Base-by-base conservation (phyloP, 1,140 invertebrate species). In the Philotrypesis tridentata region DNA sequence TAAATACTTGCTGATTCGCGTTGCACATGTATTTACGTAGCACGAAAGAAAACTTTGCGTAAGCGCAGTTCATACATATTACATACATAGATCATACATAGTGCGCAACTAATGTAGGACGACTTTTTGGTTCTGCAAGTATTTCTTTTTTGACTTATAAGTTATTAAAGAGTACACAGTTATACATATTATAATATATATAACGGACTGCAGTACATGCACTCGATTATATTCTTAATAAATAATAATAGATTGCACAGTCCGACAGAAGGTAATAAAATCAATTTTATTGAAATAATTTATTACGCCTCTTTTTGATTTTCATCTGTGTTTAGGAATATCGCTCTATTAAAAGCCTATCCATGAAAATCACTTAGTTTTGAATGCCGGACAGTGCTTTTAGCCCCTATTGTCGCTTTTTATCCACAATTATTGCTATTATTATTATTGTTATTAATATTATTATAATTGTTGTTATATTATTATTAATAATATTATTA, bases 401-500 rank as follows among this genome's bases (percentile, higher is more conserved):
- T 63, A 74, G 79, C 60, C 79, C 79, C 79, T 74, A 80, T 76
- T 68, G 43, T 76, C 61, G 72, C 61, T 76, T 82, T 65, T 65
- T 65, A 55, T 71, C 25, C 76, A 77, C 80, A 77, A 43, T n/a
- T 37, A 29, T 67, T 55, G n/a, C 17, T 48, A 79, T 48, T 48
- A 48, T 48, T 48, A 48, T 48, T 48, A 48, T 37, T 37, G 14
- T 67, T 55, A 55, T 48, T 48, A 79, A 17, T 48, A 48, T 48
- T 48, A 48, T 48, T 73, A 48, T 33, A 40, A 71, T 79, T 71
- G 71, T 71, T 60, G 14, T 67, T 55, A 55, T 48, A 79, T 48
- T 48, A 48, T 48, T 48, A 48, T 48, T 48, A 48, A 5, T 37
- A 29, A 27, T 55, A 55, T 48, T 37, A 29, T 67, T 55, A 55